phyloP scores from a whole-genome alignment of 2,888 invertebrate species.

The Reticulitermes lucifugus region DNA sequence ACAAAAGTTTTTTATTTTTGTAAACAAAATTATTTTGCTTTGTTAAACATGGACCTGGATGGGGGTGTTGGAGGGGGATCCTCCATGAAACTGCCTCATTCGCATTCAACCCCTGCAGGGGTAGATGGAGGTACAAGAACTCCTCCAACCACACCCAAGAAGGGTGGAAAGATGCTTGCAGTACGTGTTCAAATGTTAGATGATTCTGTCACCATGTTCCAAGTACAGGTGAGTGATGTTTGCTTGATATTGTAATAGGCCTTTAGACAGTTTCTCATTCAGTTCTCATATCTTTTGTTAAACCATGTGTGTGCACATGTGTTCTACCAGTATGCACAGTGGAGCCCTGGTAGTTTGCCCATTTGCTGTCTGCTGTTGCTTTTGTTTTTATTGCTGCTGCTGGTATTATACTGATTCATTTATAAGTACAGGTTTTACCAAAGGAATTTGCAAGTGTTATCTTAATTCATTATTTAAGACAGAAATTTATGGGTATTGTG shows the following conservation, averaged over 20 bases:
- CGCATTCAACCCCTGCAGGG: conserved; percentile 85
- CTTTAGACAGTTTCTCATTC: no score
- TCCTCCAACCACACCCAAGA: conserved; percentile 83
- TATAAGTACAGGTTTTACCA: no score
- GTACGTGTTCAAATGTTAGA: conserved; percentile 91
- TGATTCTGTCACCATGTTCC: conserved; percentile 90
- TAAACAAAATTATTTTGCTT: neutral
- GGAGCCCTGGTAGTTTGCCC: no score
- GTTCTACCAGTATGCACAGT: no score
- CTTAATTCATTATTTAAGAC: no score
- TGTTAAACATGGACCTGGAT: conserved; percentile 14
- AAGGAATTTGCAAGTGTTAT: no score
- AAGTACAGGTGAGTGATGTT: conserved; percentile 80
- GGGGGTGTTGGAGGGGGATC: conserved; percentile 31
- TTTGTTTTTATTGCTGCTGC: no score
- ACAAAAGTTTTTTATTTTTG: conserved; percentile 27
- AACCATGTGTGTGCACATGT: no score
- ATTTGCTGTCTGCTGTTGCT: no score
- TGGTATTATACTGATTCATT: no score
- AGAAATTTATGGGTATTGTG: no score
- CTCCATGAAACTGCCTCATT: conserved; percentile 67
- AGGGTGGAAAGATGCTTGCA: conserved; percentile 89
- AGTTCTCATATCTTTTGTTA: no score
- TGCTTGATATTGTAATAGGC: neutral
- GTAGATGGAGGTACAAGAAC: conserved; percentile 80